These are phyloP conservation scores for Bombus pascuorum DNA, from an alignment of 1,140 invertebrate species.

Conservation along the genomic window DNA sequence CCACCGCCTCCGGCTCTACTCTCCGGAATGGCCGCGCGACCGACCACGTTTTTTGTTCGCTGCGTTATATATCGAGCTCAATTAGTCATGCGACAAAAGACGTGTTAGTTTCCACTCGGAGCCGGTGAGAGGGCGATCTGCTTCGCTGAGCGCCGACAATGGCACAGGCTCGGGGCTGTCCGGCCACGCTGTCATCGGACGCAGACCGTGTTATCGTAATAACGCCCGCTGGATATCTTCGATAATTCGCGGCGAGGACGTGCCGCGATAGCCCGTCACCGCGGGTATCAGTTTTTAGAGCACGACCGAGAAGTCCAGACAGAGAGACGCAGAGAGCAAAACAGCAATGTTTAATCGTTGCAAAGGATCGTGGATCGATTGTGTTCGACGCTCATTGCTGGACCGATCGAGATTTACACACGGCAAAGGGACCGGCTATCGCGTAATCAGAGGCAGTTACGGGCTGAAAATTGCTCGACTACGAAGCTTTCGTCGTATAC, in stretches of 20 bases:
- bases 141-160: conserved; percentile 64
- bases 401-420: conserved; percentile 16
- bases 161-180: conserved; percentile 10
- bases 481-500: background rate
- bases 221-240: conserved; percentile 54
- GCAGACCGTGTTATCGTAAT: conserved; percentile 52
- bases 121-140: conserved; percentile 58
- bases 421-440: conserved; percentile 14
- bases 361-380: background rate
- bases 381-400: conserved; percentile 1
- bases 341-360: conserved; percentile 5
- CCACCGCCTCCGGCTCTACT: conserved; percentile 38
- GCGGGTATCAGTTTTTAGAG: conserved; percentile 17
- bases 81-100: conserved; percentile 73
- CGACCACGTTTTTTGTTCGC: conserved; percentile 36
- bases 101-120: conserved; percentile 55
- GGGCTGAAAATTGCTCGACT: background rate
- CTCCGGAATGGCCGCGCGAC: conserved; percentile 21
- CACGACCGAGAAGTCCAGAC: background rate
- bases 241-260: conserved; percentile 48
- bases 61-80: conserved; percentile 62
- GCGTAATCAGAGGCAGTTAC: conserved; percentile 19
- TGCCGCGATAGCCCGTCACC: conserved; percentile 26
- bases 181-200: conserved; percentile 43
- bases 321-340: background rate